Percentiles rank a stretch among this genome's conserved stretches.
Evolutionary conservation across 2,888 invertebrate species (phyloP).

Genomic region (Cheilosia urbana): DNA sequence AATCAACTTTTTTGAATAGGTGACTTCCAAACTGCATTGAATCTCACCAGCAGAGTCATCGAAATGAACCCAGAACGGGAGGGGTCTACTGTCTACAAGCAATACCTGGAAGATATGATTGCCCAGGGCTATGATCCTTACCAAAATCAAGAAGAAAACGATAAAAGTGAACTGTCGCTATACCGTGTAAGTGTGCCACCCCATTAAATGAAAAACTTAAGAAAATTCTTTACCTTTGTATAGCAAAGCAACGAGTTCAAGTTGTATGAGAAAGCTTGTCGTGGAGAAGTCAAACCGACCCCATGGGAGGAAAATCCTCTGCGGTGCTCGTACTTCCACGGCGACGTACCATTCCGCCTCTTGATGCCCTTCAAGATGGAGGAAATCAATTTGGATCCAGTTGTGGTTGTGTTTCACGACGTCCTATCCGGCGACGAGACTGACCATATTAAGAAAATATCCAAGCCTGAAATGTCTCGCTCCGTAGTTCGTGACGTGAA

Average conservation of each 20-base stretch:
- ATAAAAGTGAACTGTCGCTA: neutral
- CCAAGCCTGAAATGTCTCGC: slow-evolving; percentile 84
- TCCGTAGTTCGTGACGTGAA: slow-evolving; percentile 91
- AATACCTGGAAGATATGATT: slow-evolving; percentile 93
- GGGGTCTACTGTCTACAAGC: slow-evolving; percentile 92
- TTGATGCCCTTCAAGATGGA: slow-evolving; percentile 84
- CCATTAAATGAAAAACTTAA: neutral
- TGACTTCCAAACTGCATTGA: slow-evolving; percentile 91
- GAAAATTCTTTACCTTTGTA: neutral
- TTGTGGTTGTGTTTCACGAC: slow-evolving; percentile 85
- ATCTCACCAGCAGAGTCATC: slow-evolving; percentile 93
- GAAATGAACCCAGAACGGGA: slow-evolving; percentile 90
- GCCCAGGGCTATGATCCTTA: slow-evolving; percentile 80
- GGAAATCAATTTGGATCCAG: slow-evolving; percentile 84
- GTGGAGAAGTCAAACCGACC: slow-evolving; percentile 76
- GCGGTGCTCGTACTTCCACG: slow-evolving; percentile 77
- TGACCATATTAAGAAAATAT: slow-evolving; percentile 84
- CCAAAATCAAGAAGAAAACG: neutral
- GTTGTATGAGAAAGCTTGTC: slow-evolving; percentile 84
- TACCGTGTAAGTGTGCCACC: slow-evolving; percentile 26
- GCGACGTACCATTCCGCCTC: slow-evolving; percentile 74
- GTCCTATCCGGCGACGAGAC: slow-evolving; percentile 85
- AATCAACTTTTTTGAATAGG: slow-evolving; percentile 84
- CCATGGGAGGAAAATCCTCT: slow-evolving; percentile 74
- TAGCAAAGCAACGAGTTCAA: slow-evolving; percentile 78